Base-by-base conservation (phyloP, 2,888 invertebrate genomes). In the Thelaira solivaga region DNA sequence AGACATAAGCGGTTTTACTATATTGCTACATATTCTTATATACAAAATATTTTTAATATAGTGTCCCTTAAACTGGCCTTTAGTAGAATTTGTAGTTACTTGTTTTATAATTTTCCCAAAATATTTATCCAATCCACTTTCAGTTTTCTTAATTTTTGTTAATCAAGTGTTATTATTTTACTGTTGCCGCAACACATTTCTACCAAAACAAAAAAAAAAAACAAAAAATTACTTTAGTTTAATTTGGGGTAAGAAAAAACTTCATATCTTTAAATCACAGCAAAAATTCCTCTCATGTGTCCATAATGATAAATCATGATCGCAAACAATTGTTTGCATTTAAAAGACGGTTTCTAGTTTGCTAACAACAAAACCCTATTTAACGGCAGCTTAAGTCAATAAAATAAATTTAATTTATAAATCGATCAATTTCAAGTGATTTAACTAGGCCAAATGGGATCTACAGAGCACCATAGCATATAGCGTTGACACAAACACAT, bases 341-440 rank as follows among this genome's bases (percentile, higher is more conserved):
- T 49, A 16, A 34, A 16, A 43, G 31, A 43, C 45, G 55, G 13
- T 13, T 20, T 34, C 4, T 67, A n/a, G 16, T 51, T 64, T 36
- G 36, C n/a, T 34, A 41, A 34, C 53, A 39, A 62, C 39, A 55
- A 72, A 75, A 49, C 76, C 72, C 47, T 72, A 71, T 65, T 71
- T 76, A 65, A 65, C 71, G 51, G 76, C 76, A 76, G 71, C 72
- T 67, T 41, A 34, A 72, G 41, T 34, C 61, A 79, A 79, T 80
- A 76, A 82, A 82, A 82, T 82, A 81, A 80, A 82, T 82, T 82
- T 81, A 71, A 74, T 79, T 76, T 77, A 65, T 68, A 80, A 81
- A 74, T 74, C 74, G 80, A 82, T 80, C 80, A 72, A 71, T 79
- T 75, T 65, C 55, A 65, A 65, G 74, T 80, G 80, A 82, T 80